These are phyloP conservation scores for Rhombomys opimus DNA, from an alignment of 2,113 vertebrate genomes.

Conservation along the genomic window DNA sequence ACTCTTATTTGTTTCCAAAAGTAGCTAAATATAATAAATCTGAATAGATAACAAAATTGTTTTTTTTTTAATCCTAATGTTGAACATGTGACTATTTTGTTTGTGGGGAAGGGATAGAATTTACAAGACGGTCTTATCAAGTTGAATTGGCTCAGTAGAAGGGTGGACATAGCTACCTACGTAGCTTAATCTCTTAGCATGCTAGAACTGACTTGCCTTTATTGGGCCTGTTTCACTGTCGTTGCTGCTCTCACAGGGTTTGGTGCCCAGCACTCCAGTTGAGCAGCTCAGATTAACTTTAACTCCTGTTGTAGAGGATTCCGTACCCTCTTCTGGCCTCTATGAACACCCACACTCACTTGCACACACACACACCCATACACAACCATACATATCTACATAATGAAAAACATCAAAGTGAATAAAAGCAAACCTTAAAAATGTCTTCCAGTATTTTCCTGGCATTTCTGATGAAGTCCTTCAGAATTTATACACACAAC, in stretches of 20 bases:
- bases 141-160: not conserved
- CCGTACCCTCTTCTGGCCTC: not conserved
- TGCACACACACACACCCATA: not conserved
- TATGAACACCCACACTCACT: not conserved
- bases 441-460: not conserved
- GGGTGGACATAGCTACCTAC: not conserved
- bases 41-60: not conserved
- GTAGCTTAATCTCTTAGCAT: not conserved
- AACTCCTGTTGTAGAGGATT: not conserved
- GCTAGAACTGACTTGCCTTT: not conserved
- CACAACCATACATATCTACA: not conserved
- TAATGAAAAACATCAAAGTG: not conserved
- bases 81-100: not conserved
- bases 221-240: not conserved
- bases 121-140: not conserved
- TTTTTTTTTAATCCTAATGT: not conserved
- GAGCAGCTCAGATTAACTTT: too few species aligned
- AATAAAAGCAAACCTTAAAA: not conserved
- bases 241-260: not conserved
- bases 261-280: too few species aligned
- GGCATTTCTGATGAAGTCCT: not conserved
- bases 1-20: not conserved
- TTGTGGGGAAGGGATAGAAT: not conserved
- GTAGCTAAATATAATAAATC: not conserved
- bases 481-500: not conserved